Percentiles rank a stretch among this genome's conserved stretches.
phyloP scores from a whole-genome alignment of 2,888 invertebrate genomes.

The Homarus gammarus region DNA sequence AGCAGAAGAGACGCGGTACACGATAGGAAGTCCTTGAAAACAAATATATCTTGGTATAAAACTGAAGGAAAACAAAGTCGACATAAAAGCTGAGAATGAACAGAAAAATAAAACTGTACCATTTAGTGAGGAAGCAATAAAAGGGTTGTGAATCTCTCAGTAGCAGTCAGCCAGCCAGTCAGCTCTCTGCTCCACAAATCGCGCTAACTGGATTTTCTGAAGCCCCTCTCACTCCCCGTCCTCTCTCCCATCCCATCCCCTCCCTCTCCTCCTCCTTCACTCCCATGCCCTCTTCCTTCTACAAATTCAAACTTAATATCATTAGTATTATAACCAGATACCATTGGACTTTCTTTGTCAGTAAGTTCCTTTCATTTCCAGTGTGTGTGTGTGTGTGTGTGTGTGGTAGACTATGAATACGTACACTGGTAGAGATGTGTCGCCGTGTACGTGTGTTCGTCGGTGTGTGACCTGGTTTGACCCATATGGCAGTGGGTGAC shows the following conservation, averaged over 20 bases:
- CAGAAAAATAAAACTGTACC: too few species aligned
- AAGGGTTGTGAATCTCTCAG: too few species aligned
- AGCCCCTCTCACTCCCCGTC: not conserved
- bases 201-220: not conserved
- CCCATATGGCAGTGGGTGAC: slow-evolving; percentile 11
- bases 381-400: not conserved
- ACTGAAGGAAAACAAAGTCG: too few species aligned
- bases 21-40: too few species aligned
- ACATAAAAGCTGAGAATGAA: too few species aligned
- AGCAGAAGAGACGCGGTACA: too few species aligned
- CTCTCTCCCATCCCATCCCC: not conserved
- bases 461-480: slow-evolving; percentile 1
- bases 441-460: not conserved
- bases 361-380: too few species aligned
- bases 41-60: too few species aligned
- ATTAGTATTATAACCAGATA: not conserved
- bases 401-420: too few species aligned
- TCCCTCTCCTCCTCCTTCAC: not conserved
- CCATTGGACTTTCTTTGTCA: not conserved
- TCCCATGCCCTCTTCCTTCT: not conserved
- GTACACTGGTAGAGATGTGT: not conserved
- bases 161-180: too few species aligned
- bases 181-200: not conserved
- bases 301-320: too few species aligned
- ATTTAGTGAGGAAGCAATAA: too few species aligned